Evolutionary conservation across 2,888 invertebrate genomes (phyloP).

Genomic region (Tachina grossa): DNA sequence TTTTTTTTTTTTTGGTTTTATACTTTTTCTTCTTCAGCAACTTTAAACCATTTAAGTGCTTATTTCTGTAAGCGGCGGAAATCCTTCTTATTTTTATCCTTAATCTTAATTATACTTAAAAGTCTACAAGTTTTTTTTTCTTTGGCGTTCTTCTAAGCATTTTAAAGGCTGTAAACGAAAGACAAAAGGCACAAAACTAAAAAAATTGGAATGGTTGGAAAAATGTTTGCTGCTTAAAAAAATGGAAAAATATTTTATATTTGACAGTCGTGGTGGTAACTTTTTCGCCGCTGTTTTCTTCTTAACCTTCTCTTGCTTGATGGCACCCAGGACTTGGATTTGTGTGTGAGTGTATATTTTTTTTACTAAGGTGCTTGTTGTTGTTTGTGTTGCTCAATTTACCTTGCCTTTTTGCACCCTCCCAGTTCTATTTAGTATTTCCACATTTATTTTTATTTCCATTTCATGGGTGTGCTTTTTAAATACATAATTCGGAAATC

Average conservation of each 20-base stretch:
- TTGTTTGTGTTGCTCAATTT: slow-evolving; percentile 10
- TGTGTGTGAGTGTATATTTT: neutral
- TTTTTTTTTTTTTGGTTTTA: too few species aligned
- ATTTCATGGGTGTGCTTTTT: slow-evolving; percentile 61
- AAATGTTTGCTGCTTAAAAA: slow-evolving; percentile 35
- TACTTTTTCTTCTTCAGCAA: slow-evolving; percentile 28
- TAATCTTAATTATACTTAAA: slow-evolving; percentile 81
- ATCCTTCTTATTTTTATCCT: slow-evolving; percentile 81
- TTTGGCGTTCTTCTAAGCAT: slow-evolving; percentile 30
- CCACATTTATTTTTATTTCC: slow-evolving; percentile 25
- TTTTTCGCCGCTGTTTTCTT: slow-evolving; percentile 43
- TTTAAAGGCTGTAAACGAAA: slow-evolving; percentile 49
- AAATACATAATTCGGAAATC: slow-evolving; percentile 65
- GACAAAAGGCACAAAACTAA: slow-evolving; percentile 64
- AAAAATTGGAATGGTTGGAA: neutral
- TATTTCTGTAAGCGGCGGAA: slow-evolving; percentile 75
- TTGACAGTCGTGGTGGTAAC: slow-evolving; percentile 73
- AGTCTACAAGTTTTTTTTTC: slow-evolving; percentile 72
- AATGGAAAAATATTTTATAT: slow-evolving; percentile 56
- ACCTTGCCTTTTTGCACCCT: slow-evolving; percentile 30
- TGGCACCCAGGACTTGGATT: neutral
- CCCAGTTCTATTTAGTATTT: neutral
- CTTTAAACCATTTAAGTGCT: slow-evolving; percentile 71
- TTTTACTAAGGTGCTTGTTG: neutral
- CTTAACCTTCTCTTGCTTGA: slow-evolving; percentile 8